Conservation (phyloP, 1,140 invertebrate genomes). For the Popillia japonica region DNA sequence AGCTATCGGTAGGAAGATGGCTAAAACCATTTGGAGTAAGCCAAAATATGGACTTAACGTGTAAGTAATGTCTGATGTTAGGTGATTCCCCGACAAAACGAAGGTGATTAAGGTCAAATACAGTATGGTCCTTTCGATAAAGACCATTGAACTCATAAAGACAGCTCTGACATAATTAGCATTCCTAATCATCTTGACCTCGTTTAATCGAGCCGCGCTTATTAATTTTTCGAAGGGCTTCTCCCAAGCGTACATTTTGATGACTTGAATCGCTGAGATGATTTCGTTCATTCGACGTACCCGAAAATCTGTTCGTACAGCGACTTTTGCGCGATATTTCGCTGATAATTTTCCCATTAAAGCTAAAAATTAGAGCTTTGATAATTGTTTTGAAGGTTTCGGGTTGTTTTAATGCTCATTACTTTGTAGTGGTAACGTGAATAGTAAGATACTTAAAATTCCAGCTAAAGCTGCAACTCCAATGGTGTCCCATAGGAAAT, state of each 20-base stretch:
- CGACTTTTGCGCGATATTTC: constrained; percentile 69
- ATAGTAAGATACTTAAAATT: constrained; percentile 66
- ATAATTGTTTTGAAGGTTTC: neutral
- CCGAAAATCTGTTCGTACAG: constrained; percentile 76
- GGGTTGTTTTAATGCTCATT: neutral
- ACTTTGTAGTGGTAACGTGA: constrained; percentile 72
- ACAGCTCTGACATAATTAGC: constrained; percentile 75
- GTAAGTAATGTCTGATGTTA: constrained; percentile 73
- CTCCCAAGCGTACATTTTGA: constrained; percentile 87
- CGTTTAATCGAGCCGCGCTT: constrained; percentile 60
- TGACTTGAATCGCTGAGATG: constrained; percentile 75
- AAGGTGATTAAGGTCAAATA: constrained; percentile 73
- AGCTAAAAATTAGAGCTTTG: constrained; percentile 44
- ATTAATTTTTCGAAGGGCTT: constrained; percentile 74
- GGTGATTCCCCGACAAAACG: constrained; percentile 67
- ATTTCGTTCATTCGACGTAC: constrained; percentile 86
- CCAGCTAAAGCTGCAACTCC: constrained; percentile 76
- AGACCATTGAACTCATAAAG: constrained; percentile 73
- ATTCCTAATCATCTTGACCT: constrained; percentile 63
- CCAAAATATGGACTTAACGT: constrained; percentile 76
- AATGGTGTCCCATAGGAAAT: constrained; percentile 75
- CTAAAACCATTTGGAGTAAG: constrained; percentile 72
- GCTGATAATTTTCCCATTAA: constrained; percentile 62
- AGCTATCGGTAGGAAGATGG: constrained; percentile 73
- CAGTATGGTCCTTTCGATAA: constrained; percentile 74